phyloP scores from a whole-genome alignment of 2,888 invertebrate species.

The Metacarcinus magister region DNA sequence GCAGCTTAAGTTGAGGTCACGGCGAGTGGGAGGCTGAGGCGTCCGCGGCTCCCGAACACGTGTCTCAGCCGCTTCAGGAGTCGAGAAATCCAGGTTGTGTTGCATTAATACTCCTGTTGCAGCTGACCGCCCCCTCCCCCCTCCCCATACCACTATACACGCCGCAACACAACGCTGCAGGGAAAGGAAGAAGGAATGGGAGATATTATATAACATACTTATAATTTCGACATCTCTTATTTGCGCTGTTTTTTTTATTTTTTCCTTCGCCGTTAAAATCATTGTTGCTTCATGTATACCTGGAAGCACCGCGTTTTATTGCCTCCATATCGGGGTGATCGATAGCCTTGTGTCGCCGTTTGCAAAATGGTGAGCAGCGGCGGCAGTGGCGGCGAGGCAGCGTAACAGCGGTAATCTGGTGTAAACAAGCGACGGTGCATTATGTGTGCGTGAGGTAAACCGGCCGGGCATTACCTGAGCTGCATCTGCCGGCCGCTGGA shows the following conservation, averaged over 20 bases:
- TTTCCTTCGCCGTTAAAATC: background rate
- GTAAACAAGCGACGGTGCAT: constrained; percentile 39
- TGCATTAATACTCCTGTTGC: constrained; percentile 66
- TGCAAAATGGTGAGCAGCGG: constrained; percentile 11
- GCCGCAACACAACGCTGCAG: background rate
- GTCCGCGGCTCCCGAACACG: constrained; percentile 63
- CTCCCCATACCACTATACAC: background rate
- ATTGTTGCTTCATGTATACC: background rate
- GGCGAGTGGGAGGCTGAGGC: background rate
- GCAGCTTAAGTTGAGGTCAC: constrained; percentile 15
- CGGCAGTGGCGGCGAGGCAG: background rate
- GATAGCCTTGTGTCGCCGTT: background rate
- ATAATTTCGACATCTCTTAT: background rate
- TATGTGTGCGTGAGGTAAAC: constrained; percentile 48
- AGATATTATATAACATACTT: background rate
- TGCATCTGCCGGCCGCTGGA: constrained; percentile 37
- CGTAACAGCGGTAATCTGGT: constrained; percentile 41
- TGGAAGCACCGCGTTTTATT: background rate
- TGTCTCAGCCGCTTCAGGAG: constrained; percentile 67
- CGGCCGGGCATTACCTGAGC: background rate
- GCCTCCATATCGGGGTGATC: constrained; percentile 42
- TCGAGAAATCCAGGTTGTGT: constrained; percentile 61
- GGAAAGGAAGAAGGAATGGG: background rate
- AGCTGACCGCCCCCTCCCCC: constrained; percentile 39
- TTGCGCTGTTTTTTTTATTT: background rate